These are phyloP conservation scores for Drosophila teissieri DNA, from an alignment of 1,140 invertebrate genomes.

Conservation along the genomic window DNA sequence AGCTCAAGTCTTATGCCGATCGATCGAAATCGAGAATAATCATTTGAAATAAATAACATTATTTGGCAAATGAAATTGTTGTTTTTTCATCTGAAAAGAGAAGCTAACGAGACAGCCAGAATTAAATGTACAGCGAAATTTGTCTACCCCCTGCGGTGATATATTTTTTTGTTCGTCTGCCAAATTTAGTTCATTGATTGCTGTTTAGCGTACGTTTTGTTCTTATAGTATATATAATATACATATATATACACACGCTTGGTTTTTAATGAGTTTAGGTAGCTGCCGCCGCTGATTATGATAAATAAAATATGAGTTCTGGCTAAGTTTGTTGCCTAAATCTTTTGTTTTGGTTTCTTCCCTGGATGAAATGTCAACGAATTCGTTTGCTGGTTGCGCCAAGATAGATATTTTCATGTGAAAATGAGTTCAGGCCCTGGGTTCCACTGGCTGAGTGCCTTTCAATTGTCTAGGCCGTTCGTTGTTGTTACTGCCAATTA, in stretches of 20 bases:
- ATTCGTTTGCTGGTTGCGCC: conserved; percentile 46
- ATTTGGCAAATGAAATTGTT: conserved; percentile 69
- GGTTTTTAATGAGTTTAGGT: conserved; percentile 48
- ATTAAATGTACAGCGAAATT: conserved; percentile 42
- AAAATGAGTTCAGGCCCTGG: conserved; percentile 62
- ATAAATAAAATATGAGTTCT: conserved; percentile 80
- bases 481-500: conserved; percentile 67
- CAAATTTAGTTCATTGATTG: conserved; percentile 75
- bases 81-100: conserved; percentile 28
- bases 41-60: conserved; percentile 74
- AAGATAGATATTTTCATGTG: conserved; percentile 45
- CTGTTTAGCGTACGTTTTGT: conserved; percentile 42
- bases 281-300: conserved; percentile 41
- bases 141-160: conserved; percentile 65
- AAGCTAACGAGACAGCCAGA: conserved; percentile 57
- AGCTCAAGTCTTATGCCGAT: conserved; percentile 48
- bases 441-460: conserved; percentile 30
- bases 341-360: conserved; percentile 47
- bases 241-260: conserved; percentile 14
- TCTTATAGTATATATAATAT: conserved; percentile 8
- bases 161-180: conserved; percentile 22
- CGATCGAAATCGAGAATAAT: conserved; percentile 62
- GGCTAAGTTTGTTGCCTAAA: conserved; percentile 70
- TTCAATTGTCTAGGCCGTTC: conserved; percentile 50
- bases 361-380: conserved; percentile 65